Percentiles rank a stretch among this genome's conserved stretches.
These are phyloP conservation scores for Hydractinia symbiolongicarpus DNA, from an alignment of 30 jellyfish, hydroid and myxozoan species.

Conservation along the genomic window DNA sequence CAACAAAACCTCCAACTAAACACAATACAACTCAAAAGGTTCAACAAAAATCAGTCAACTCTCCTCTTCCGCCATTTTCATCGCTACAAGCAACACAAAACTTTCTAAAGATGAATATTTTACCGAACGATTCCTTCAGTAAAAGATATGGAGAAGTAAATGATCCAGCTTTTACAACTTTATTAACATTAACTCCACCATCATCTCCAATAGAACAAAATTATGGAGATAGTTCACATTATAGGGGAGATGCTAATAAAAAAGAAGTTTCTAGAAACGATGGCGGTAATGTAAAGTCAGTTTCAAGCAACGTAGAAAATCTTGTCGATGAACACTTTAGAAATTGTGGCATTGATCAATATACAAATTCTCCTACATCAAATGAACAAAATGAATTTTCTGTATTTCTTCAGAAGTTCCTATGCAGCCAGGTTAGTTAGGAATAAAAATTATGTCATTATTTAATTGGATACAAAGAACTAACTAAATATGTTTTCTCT, in stretches of 20 bases:
- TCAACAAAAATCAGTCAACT: background rate
- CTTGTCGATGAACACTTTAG: constrained; percentile 51
- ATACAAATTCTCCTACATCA: constrained; percentile 7
- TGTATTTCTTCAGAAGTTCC: constrained; percentile 14
- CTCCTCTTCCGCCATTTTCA: constrained; percentile 31
- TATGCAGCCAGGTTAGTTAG: constrained; percentile 4
- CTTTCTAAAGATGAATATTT: constrained; percentile 1
- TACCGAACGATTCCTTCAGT: constrained; percentile 30
- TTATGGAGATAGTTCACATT: background rate
- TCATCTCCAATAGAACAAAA: constrained; percentile 19
- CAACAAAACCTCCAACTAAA: constrained; percentile 3
- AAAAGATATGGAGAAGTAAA: constrained; percentile 17
- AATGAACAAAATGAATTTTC: background rate
- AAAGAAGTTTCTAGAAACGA: background rate
- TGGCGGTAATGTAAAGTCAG: background rate
- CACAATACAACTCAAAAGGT: background rate
- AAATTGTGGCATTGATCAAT: constrained; percentile 41
- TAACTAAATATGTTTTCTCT: background rate
- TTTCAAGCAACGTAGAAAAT: background rate
- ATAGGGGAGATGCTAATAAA: background rate
- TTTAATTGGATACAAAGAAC: too few species aligned
- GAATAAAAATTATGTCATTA: too few species aligned
- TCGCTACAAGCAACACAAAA: constrained; percentile 18
- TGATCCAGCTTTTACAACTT: constrained; percentile 5
- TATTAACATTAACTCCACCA: constrained; percentile 34